These are phyloP conservation scores for Chloebia gouldiae DNA, from an alignment of 2,113 vertebrate genomes.

Conservation along the genomic window DNA sequence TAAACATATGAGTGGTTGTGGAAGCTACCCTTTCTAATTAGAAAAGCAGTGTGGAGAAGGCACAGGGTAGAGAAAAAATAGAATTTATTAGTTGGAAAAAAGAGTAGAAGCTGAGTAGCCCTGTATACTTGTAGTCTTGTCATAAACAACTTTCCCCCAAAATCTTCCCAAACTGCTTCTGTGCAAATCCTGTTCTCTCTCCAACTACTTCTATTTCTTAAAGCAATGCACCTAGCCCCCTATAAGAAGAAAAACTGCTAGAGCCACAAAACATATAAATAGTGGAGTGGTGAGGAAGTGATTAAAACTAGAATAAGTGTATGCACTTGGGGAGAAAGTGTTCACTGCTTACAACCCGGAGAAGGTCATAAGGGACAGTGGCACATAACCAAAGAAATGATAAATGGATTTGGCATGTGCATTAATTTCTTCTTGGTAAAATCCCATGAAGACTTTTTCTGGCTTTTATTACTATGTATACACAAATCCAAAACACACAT, in stretches of 20 bases:
- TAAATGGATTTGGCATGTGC: slow-evolving; percentile 34
- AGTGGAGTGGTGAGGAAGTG: not conserved
- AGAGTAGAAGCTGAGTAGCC: not conserved
- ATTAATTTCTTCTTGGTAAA: slow-evolving; percentile 17
- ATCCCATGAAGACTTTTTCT: slow-evolving; percentile 26
- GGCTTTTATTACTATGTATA: not conserved
- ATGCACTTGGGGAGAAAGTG: not conserved
- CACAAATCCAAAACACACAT: slow-evolving; percentile 23
- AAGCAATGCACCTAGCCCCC: not conserved
- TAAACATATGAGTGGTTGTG: not conserved
- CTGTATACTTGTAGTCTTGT: not conserved
- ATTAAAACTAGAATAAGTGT: not conserved
- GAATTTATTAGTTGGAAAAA: not conserved
- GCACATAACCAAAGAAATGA: slow-evolving; percentile 27
- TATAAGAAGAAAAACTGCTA: not conserved
- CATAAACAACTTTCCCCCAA: not conserved
- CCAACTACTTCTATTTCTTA: not conserved
- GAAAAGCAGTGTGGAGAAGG: not conserved
- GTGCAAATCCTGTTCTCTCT: not conserved
- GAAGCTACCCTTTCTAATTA: not conserved
- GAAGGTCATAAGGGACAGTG: not conserved
- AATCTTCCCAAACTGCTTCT: not conserved
- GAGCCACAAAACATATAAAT: not conserved
- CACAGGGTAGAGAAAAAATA: not conserved
- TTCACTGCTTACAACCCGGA: not conserved